Evolutionary conservation across 2,113 vertebrate genomes (phyloP), one percentile per base, ranked within the genome.

Genomic region (Oncorhynchus tshawytscha): DNA sequence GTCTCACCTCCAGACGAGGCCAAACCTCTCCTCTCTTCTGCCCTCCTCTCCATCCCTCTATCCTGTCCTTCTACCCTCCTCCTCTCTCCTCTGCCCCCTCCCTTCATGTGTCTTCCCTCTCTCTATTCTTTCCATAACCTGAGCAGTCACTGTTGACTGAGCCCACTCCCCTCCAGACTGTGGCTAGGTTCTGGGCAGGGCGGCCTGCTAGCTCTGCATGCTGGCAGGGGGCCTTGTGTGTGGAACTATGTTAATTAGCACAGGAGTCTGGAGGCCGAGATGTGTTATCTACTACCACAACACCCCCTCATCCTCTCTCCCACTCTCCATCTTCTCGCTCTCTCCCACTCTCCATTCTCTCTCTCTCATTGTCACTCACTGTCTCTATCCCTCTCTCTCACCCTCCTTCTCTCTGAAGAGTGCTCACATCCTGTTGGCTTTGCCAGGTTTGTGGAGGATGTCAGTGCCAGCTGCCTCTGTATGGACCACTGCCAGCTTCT

Each of bases 381-480:
- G 59, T 57, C 49, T 25, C 57, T 60, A 6, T 67, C 65, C n/a
- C 18, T 27, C 67, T 74, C 67, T 66, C 16, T 62, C 51, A 34
- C 20, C 68, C 65, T 75, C 57, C 4, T n/a, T 15, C 45, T 31
- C 65, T 51, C 87, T 86, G 72, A 90, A 87, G 91, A 87, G 84
- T 82, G 82, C 76, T 84, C 83, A 85, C 82, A 90, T 74, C 78
- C 82, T 60, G 71, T 76, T 79, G 83, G 86, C 77, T 77, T 89
- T 89, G 84, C 89, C 86, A 85, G 89, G 88, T 92, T 90, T 91
- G 89, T 89, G 91, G 91, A 93, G 91, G 91, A 91, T 93, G 90
- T 89, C 89, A 48, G 82, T 87, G 92, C 90, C 92, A 93, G 92
- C 92, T 94, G 93, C 93, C 93, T 86, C 87, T 80, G 88, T 86